Percentiles rank a stretch among this genome's conserved stretches.
Evolutionary conservation across 2,888 invertebrate species (phyloP).

Genomic region (Euzophera pinguis): DNA sequence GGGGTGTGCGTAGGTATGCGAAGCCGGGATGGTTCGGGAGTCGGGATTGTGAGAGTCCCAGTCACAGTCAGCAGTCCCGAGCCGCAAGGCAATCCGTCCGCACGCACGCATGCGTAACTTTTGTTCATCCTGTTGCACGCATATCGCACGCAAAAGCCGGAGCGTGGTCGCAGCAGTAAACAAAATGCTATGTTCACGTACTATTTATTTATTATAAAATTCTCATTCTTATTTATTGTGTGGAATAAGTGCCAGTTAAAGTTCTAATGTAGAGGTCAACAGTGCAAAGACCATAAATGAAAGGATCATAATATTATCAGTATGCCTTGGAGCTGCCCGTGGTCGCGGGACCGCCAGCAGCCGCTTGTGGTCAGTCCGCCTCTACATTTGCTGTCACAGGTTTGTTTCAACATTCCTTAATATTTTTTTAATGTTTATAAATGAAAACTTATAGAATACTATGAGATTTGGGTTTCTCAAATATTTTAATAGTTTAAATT

Average conservation of each 20-base stretch:
- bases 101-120: conserved; percentile 62
- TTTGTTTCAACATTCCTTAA: conserved; percentile 36
- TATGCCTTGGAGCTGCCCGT: conserved; percentile 73
- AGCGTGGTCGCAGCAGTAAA: conserved; percentile 11
- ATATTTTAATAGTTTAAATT: too few species aligned
- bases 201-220: background rate
- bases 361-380: conserved; percentile 56
- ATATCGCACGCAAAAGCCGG: conserved; percentile 21
- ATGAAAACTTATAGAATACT: too few species aligned
- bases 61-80: conserved; percentile 49
- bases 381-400: conserved; percentile 55
- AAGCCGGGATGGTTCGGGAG: conserved; percentile 32
- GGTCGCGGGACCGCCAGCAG: conserved; percentile 63
- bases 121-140: conserved; percentile 51
- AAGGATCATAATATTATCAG: conserved; percentile 25
- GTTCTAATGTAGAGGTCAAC: conserved; percentile 37
- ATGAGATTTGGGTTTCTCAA: too few species aligned
- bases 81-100: conserved; percentile 49
- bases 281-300: conserved; percentile 38
- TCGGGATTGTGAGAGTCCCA: conserved; percentile 23
- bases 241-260: conserved; percentile 26
- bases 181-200: background rate
- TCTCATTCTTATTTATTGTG: background rate
- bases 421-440: background rate
- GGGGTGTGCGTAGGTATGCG: conserved; percentile 38